Evolutionary conservation across 2,113 vertebrate genomes (phyloP), one percentile per base, ranked within the genome.

Genomic region (Calonectris borealis): DNA sequence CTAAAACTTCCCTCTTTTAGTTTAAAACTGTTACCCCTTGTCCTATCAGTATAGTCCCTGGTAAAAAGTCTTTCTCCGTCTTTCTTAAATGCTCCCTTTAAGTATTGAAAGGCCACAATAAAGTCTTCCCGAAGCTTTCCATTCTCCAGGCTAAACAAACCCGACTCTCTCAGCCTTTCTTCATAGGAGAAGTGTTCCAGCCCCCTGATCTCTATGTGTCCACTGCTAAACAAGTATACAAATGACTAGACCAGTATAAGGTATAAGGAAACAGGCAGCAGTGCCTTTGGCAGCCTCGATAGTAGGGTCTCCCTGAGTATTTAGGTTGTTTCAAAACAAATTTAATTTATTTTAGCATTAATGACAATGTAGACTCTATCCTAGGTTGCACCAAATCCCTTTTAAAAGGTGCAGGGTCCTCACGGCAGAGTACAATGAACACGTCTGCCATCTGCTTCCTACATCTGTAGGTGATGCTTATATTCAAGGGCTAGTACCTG

Each of bases 401-500:
- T 93, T 90, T 66, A 83, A 93, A 90, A 96, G 68, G 48, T 68
- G 70, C 42, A 66, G 90, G 71, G 58, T 80, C 62, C 62, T 93
- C 49, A 32, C 2, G 2, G 38, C 87, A 49, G 46, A 80, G 38
- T 20, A 85, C 46, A 90, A 90, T 38, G 77, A 87, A 32, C 83
- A 83, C 62, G 73, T 38, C 86, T 95, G 84, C 64, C 26, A 2
- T 69, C 68, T 81, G 83, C 73, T 95, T 83, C 78, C 80, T 78
- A 15, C 66, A 34, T 84, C 94, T 76, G 34, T 51, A 93, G 83
- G 49, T 81, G 85, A 89, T 78, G 80, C 86, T 73, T 95, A 10
- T 78, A 40, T 95, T 93, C 87, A 94, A 85, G 46, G 60, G 51
- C 94, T 48, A 44, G 46, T 94, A 89, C 58, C 91, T 88, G 78